Base-by-base conservation (phyloP, 2,797 vertebrate species). In the Toxotes lorentzi region DNA sequence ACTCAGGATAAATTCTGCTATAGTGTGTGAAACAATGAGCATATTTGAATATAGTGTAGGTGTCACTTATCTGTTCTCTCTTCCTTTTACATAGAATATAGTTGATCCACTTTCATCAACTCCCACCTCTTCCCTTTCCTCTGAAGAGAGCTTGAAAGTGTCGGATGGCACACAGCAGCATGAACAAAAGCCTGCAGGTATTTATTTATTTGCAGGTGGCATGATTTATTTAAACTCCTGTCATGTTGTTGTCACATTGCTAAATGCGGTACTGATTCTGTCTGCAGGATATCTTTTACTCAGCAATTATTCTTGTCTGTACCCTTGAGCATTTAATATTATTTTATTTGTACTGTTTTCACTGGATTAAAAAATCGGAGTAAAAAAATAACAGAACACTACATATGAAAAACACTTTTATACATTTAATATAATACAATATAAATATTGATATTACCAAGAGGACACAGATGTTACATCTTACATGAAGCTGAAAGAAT, bases 131-230 rank as follows among this genome's bases (percentile, higher is more conserved):
- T 83, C 87, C 17, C 14, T 71, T 62, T 38, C 84, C 6, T 34
- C 87, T 48, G 78, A 86, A 68, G 86, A 84, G 35, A 70, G 70
- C 38, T 70, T 43, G 0, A 73, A 86, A 80, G 82, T 61, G 68
- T 79, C 88, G 58, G 73, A 78, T 19, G 73, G 69, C 35, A 38
- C 67, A 34, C 84, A 71, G 41, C 79, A 79, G 48, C 53, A 68
- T 78, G 70, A 86, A 58, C 81, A 86, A 65, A 89, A 89, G 43
- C 72, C 88, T 61, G 23, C 86, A 88, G 94, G 95, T 95, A 79
- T 64, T 66, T n/a, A 21, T 77, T 67, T 21, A 32, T 62, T 66
- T 74, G 1, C 21, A 40, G 11, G 24, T 66, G 13, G 19, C 17
- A 7, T 56, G 24, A 53, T 59, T 56, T 11, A 50, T 63, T 45